These are phyloP conservation scores for Polypterus bichir DNA, from an alignment of 2,113 vertebrate genomes.

Conservation along the genomic window DNA sequence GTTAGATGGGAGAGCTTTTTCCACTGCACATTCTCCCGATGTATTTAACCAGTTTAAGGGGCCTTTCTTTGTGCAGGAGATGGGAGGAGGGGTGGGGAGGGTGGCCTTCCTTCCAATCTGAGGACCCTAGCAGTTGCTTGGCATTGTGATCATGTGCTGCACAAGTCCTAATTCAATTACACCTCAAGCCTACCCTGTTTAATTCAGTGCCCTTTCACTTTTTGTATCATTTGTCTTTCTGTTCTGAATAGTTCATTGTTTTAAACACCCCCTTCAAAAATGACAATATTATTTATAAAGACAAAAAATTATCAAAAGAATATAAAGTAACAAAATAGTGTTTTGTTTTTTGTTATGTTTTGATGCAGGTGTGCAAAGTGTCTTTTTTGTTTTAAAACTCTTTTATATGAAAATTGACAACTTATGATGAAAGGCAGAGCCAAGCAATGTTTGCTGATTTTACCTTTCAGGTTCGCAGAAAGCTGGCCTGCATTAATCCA, in stretches of 20 bases:
- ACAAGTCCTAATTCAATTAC: slow-evolving; percentile 69
- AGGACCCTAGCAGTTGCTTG: slow-evolving; percentile 41
- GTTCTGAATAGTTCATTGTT: slow-evolving; percentile 54
- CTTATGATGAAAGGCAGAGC: slow-evolving; percentile 48
- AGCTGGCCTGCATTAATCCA: too few relatives aligned
- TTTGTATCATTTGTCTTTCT: slow-evolving; percentile 57
- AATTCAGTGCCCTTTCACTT: slow-evolving; percentile 62
- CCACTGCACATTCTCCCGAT: slow-evolving; percentile 48
- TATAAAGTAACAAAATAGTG: slow-evolving; percentile 28
- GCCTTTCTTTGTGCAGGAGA: slow-evolving; percentile 41
- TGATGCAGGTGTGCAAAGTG: slow-evolving; percentile 31
- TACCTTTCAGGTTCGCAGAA: slow-evolving; percentile 29
- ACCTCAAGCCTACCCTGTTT: slow-evolving; percentile 65
- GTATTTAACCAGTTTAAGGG: slow-evolving; percentile 84
- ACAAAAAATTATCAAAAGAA: slow-evolving; percentile 34
- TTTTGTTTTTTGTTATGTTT: slow-evolving; percentile 26
- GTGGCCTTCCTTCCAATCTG: slow-evolving; percentile 53
- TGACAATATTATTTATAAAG: too few relatives aligned
- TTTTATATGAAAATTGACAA: slow-evolving; percentile 62
- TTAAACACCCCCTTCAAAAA: slow-evolving; percentile 34
- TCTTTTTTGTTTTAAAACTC: slow-evolving; percentile 35
- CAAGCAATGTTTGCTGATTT: slow-evolving; percentile 28
- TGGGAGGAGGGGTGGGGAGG: slow-evolving; percentile 7
- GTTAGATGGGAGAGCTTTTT: slow-evolving; percentile 67
- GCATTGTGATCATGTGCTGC: slow-evolving; percentile 59